Conservation (phyloP, 2,113 vertebrate species). For the Dromas ardeola region DNA sequence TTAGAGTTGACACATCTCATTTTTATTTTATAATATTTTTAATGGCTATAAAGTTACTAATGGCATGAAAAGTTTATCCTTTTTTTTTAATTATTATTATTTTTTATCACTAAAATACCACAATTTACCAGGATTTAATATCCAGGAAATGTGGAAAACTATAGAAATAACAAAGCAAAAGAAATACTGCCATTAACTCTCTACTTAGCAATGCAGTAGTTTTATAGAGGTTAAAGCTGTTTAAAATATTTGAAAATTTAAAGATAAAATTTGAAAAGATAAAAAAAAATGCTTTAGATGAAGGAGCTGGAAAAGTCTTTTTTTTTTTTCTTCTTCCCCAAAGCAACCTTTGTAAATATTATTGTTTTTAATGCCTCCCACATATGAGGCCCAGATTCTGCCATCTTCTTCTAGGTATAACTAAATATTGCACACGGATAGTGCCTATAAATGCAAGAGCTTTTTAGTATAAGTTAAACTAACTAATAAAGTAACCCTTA, state of each 20-base stretch:
- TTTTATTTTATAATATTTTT: neutral
- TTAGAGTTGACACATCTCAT: neutral
- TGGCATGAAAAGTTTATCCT: neutral
- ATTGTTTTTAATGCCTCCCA: neutral
- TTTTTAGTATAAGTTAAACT: neutral
- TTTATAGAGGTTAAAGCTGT: neutral
- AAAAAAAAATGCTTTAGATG: neutral
- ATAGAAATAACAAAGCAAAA: neutral
- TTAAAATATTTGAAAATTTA: neutral
- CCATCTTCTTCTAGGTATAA: neutral
- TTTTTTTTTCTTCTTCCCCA: rapidly evolving
- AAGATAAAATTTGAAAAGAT: neutral
- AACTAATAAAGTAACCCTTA: neutral
- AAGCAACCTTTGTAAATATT: neutral
- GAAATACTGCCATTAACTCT: rapidly evolving
- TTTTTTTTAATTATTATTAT: neutral
- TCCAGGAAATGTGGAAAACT: neutral
- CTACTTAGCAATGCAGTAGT: rapidly evolving
- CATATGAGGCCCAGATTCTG: neutral
- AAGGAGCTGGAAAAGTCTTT: rapidly evolving
- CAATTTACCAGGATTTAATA: neutral
- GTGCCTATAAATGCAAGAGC: neutral
- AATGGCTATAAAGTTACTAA: neutral
- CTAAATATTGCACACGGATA: neutral
- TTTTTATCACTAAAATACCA: neutral